Evolutionary conservation across 2,888 invertebrate species (phyloP), one percentile per base, ranked within the genome.

Genomic region (Trimorus sp.): DNA sequence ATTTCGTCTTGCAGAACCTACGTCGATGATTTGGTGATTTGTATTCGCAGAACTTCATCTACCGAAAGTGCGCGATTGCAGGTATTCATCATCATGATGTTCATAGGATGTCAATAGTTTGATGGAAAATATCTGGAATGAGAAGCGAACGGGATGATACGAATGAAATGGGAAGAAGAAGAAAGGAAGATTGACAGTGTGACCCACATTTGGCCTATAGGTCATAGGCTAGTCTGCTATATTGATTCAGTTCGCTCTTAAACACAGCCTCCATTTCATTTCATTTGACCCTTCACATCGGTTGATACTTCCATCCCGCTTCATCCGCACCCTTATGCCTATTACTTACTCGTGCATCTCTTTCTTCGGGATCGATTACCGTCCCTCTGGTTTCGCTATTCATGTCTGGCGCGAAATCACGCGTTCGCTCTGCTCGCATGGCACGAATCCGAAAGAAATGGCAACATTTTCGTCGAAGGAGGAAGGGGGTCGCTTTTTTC

Each of bases 261-360:
- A 89, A 89, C 88, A 88, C 88, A 89, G 90, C 87, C 89, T 88
- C 89, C 89, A 85, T 89, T 90, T 88, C 89, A 88, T 89, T 89
- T 88, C 87, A 85, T 89, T 90, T 86, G 85, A 85, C 85, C 88
- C 85, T 84, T 83, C 82, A 70, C 77, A 83, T 84, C 82, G 77
- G 79, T 78, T 76, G 66, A 69, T 81, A 71, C 76, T 75, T 80
- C 63, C 51, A 65, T 74, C 63, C 36, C 37, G 49, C 58, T 70
- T 60, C 51, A 51, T 58, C 66, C 58, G 49, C 16, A 15, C 71
- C 73, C 66, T 63, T 58, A 63, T 37, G 68, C 16, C 66, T 48
- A 63, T 48, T 69, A 76, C 71, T 65, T 80, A 76, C 71, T 65
- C 75, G 49, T 42, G 16, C 58, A 68, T 69, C 69, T 69, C 77